A percentile compares a stretch with the other conserved stretches of the same genome.
Evolutionary conservation across 2,113 vertebrate genomes (phyloP).

Genomic region (Archilochus colubris): DNA sequence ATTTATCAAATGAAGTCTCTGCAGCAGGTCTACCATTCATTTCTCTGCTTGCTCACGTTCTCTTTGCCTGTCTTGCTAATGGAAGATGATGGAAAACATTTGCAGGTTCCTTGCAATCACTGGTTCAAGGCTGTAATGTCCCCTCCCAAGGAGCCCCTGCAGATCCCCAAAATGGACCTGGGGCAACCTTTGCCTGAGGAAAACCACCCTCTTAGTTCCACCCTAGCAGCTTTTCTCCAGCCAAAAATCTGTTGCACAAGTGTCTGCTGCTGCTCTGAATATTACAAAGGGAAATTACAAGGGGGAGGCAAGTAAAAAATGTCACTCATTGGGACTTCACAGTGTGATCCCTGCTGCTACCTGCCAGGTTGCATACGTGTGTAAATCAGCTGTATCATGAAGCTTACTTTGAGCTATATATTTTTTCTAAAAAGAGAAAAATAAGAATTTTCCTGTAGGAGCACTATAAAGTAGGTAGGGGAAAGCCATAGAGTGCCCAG

Average conservation of each 20-base stretch:
- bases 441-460: neutral
- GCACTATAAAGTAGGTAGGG: neutral
- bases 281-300: neutral
- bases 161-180: neutral
- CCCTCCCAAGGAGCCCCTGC: neutral
- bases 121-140: neutral
- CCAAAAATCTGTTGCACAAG: neutral
- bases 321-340: neutral
- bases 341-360: neutral
- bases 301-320: neutral
- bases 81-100: neutral
- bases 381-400: fast-evolving
- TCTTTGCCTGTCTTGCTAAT: neutral
- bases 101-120: neutral
- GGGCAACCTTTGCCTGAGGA: neutral
- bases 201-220: neutral
- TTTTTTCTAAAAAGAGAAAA: neutral
- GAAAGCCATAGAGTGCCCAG: neutral
- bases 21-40: slow-evolving; percentile 71
- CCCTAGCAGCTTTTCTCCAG: neutral
- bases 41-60: neutral
- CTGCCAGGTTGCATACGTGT: neutral
- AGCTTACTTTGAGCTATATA: neutral
- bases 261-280: neutral
- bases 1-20: slow-evolving; percentile 82